Evolutionary conservation across 2,113 vertebrate genomes (phyloP), one percentile per base, ranked within the genome.

Genomic region (rabbit (Oryctolagus cuniculus)): DNA sequence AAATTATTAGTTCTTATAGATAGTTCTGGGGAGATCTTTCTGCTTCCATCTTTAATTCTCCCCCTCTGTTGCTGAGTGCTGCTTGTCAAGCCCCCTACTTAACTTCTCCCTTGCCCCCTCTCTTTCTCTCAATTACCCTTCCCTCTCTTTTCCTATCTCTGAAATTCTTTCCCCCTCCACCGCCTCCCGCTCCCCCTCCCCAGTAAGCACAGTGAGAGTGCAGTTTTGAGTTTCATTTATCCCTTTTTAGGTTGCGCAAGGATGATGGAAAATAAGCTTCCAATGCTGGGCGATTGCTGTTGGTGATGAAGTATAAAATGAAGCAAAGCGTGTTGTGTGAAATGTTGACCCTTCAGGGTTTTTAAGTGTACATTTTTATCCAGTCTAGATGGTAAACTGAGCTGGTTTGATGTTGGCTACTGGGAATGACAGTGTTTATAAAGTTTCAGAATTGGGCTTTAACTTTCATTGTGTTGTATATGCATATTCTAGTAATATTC

Each of bases 251-350:
- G 77, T 19, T 77, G 63, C 21, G 19, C 21, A 29, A 38, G 5
- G 64, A 24, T 85, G 31, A 55, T 84, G 72, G 79, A 51, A 72
- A 81, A 38, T 80, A 67, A 72, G 17, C 79, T 70, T 64, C 10
- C 49, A 21, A 10, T 70, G 87, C 82, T 67, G 64, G 64, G 16
- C 80, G 49, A 63, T 66, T 72, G 51, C 87, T 91, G 53, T 49
- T 80, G 64, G 27, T 77, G 91, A 72, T 93, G 80, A 67, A 55
- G 55, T 90, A 58, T 89, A 83, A 96, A 94, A 87, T 61, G 88
- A 83, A 87, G 29, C 34, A 74, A 74, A 94, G 38, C 15, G 2
- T 86, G 16, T 38, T 25, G 3, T 19, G 17, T 77, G 58, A 34
- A 27, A 74, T 92, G 53, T 69, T 95, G 93, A 64, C 64, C 82